phyloP scores from a whole-genome alignment of 2,113 vertebrate genomes.

The Dascyllus trimaculatus region DNA sequence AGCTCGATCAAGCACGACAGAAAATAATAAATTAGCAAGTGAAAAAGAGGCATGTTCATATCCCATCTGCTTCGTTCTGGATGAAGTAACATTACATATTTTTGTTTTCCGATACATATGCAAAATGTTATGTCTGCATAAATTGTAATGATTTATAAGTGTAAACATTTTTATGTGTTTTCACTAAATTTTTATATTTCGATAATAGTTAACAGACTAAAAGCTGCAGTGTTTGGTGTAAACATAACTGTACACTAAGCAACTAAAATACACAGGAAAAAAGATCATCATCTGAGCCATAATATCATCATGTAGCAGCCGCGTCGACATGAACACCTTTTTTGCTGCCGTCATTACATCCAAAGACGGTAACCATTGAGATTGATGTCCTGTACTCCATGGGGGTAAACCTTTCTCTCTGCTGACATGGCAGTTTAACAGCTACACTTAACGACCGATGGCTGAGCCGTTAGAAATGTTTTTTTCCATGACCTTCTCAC shows the following conservation, averaged over 20 bases:
- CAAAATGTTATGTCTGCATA: neutral
- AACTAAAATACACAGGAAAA: neutral
- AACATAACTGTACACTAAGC: neutral
- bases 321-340: neutral
- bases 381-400: neutral
- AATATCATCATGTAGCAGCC: neutral
- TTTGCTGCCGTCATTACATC: neutral
- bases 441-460: slow-evolving; percentile 11
- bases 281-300: neutral
- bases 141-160: too few species aligned
- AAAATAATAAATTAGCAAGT: too few species aligned
- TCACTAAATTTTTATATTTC: too few species aligned
- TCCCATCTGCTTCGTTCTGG: too few species aligned
- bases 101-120: neutral
- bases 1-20: neutral
- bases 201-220: too few species aligned
- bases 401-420: neutral
- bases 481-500: slow-evolving; percentile 60
- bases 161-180: too few species aligned
- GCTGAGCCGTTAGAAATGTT: slow-evolving; percentile 10
- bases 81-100: neutral
- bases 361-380: neutral
- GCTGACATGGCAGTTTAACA: neutral
- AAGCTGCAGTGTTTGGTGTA: neutral
- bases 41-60: too few species aligned